Percentiles rank a stretch among this genome's conserved stretches.
These are phyloP conservation scores for Mormyrops boulengeri DNA, from an alignment of 2,797 vertebrate species.

Conservation along the genomic window DNA sequence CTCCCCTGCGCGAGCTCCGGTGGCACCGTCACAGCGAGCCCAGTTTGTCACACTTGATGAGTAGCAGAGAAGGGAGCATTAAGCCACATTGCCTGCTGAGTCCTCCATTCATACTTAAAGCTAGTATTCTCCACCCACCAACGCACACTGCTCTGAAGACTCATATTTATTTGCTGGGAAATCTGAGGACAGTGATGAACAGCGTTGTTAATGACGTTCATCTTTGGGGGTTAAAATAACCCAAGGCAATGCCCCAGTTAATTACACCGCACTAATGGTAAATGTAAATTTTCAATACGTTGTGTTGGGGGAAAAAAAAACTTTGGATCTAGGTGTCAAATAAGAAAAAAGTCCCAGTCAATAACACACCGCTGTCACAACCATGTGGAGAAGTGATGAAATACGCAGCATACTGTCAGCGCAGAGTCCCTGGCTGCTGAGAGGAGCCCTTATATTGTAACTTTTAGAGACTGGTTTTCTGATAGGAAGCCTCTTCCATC, in stretches of 20 bases:
- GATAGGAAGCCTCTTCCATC: not conserved
- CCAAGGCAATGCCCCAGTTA: not conserved
- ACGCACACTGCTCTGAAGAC: not conserved
- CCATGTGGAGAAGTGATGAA: not conserved
- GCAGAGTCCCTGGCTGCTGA: not conserved
- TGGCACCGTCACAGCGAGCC: not conserved
- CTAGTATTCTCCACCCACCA: not conserved
- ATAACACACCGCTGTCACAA: not conserved
- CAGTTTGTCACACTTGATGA: conserved; percentile 9
- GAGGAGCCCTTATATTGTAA: not conserved
- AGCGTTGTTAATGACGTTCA: not conserved
- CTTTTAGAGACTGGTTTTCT: not conserved
- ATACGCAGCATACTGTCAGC: not conserved
- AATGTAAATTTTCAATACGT: not conserved
- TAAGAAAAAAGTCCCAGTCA: not conserved
- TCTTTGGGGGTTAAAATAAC: not conserved
- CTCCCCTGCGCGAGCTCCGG: not conserved
- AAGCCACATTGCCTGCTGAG: not conserved
- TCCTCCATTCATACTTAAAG: conserved; percentile 4
- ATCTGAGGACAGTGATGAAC: not conserved
- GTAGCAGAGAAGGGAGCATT: not conserved
- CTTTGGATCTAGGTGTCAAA: not conserved
- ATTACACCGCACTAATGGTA: not conserved
- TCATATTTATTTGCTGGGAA: not conserved
- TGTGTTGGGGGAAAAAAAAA: not conserved